phyloP scores from a whole-genome alignment of 1,140 invertebrate genomes.

The Proctacanthus coquilletti region DNA sequence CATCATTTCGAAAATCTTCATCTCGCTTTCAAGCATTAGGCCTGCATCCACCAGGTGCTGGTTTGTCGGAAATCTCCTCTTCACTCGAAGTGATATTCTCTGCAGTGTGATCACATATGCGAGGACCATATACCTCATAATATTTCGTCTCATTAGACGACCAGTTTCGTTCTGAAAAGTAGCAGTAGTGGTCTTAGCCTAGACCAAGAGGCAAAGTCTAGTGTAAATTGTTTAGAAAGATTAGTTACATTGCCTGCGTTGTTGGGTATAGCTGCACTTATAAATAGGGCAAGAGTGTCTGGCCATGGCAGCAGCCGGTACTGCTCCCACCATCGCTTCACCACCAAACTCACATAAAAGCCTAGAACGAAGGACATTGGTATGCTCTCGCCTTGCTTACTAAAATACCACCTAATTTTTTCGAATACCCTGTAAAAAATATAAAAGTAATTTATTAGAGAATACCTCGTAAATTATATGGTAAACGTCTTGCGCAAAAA shows the following conservation, averaged over 20 bases:
- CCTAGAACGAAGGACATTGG: conserved; percentile 88
- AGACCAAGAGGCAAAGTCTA: too few species aligned
- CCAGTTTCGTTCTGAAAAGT: conserved; percentile 63
- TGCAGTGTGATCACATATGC: conserved; percentile 76
- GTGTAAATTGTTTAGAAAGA: neutral
- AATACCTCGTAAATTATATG: too few species aligned
- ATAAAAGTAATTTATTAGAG: neutral
- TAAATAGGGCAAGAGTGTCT: conserved; percentile 74
- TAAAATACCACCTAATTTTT: conserved; percentile 61
- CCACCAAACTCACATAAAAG: conserved; percentile 83
- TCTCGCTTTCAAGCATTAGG: conserved; percentile 79
- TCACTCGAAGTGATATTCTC: conserved; percentile 72
- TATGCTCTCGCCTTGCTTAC: conserved; percentile 66
- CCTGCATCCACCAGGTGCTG: conserved; percentile 83
- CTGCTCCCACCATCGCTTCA: conserved; percentile 86
- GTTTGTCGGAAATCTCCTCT: conserved; percentile 76
- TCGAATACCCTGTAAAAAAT: conserved; percentile 50
- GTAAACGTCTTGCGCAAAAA: too few species aligned
- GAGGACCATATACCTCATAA: conserved; percentile 78
- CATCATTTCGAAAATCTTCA: conserved; percentile 76
- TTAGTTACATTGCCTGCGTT: conserved; percentile 9
- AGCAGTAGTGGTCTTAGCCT: too few species aligned
- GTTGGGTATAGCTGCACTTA: conserved; percentile 70
- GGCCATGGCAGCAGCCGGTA: conserved; percentile 82
- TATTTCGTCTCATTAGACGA: conserved; percentile 71